Conservation (phyloP, 2,888 invertebrate species). For the Tuberolachnus salignus region DNA sequence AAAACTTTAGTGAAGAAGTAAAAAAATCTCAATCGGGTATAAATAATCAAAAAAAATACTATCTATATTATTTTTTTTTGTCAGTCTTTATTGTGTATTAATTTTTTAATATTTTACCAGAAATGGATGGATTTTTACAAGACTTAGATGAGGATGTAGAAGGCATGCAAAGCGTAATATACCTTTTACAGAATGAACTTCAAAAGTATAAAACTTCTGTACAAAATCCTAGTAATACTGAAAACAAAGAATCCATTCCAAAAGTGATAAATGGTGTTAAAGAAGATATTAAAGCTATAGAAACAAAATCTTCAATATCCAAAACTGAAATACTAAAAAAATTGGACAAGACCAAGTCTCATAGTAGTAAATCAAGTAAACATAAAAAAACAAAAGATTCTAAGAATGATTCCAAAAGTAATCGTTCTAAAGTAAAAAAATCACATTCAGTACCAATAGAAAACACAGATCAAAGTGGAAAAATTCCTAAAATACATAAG, state of each 20-base stretch:
- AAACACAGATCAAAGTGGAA: not conserved
- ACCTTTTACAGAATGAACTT: slow-evolving; percentile 90
- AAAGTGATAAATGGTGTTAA: slow-evolving; percentile 38
- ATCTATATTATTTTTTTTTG: not conserved
- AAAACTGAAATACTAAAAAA: not conserved
- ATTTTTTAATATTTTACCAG: slow-evolving; percentile 65
- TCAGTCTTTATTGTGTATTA: not conserved
- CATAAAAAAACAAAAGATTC: slow-evolving; percentile 19
- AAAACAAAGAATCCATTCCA: slow-evolving; percentile 19
- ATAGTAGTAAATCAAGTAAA: slow-evolving; percentile 36
- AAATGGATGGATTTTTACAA: slow-evolving; percentile 92
- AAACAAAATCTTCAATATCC: not conserved
- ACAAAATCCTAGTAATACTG: slow-evolving; percentile 25
- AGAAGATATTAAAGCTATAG: not conserved
- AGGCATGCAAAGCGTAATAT: slow-evolving; percentile 97
- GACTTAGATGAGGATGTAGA: slow-evolving; percentile 97
- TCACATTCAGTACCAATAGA: not conserved
- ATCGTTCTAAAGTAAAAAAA: slow-evolving; percentile 26
- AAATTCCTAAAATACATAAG: slow-evolving; percentile 24
- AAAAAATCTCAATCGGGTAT: slow-evolving; percentile 93
- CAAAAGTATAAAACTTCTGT: slow-evolving; percentile 73
- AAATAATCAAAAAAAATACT: not conserved
- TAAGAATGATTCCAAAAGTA: slow-evolving; percentile 5
- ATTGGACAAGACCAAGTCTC: slow-evolving; percentile 2
- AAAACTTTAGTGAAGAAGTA: slow-evolving; percentile 94